Evolutionary conservation across 2,888 invertebrate species (phyloP).

Genomic region (Drosophila flavopinicola): DNA sequence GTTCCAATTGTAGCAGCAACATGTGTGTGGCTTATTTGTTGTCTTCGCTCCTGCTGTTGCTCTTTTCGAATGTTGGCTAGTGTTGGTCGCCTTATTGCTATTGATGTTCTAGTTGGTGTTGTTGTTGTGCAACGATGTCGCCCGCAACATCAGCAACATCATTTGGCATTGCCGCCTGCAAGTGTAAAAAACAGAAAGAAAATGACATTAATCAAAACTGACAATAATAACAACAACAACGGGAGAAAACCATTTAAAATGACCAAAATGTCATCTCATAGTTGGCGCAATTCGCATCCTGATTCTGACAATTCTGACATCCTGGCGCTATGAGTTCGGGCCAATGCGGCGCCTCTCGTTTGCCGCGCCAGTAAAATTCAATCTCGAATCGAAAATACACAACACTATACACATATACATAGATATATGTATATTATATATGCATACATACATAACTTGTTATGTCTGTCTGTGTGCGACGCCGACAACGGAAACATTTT

Average conservation of each 20-base stretch:
- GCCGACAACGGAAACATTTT: conserved; percentile 74
- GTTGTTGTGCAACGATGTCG: conserved; percentile 33
- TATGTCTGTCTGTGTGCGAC: conserved; percentile 17
- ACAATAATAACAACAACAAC: no score
- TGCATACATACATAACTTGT: conserved; percentile 5
- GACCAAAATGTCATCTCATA: conserved; percentile 63
- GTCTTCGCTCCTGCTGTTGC: conserved; percentile 13
- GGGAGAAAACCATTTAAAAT: conserved; percentile 61
- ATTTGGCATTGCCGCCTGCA: conserved; percentile 54
- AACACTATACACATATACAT: conserved; percentile 14
- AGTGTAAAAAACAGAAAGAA: conserved; percentile 17
- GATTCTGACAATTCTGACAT: conserved; percentile 67
- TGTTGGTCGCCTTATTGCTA: conserved; percentile 22
- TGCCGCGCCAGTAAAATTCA: conserved; percentile 65
- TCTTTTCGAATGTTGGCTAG: conserved; percentile 27
- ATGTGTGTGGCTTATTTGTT: conserved; percentile 60
- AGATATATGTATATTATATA: neutral
- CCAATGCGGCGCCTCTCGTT: conserved; percentile 26
- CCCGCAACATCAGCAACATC: conserved; percentile 51
- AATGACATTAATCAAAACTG: conserved; percentile 59
- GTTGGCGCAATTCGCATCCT: conserved; percentile 72
- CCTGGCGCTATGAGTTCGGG: conserved; percentile 36
- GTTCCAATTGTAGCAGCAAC: conserved; percentile 66
- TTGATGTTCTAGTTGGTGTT: conserved; percentile 23
- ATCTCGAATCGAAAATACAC: conserved; percentile 50